Evolutionary conservation across 2,888 invertebrate genomes (phyloP), one percentile per base, ranked within the genome.

Genomic region (Eristalis tenax): DNA sequence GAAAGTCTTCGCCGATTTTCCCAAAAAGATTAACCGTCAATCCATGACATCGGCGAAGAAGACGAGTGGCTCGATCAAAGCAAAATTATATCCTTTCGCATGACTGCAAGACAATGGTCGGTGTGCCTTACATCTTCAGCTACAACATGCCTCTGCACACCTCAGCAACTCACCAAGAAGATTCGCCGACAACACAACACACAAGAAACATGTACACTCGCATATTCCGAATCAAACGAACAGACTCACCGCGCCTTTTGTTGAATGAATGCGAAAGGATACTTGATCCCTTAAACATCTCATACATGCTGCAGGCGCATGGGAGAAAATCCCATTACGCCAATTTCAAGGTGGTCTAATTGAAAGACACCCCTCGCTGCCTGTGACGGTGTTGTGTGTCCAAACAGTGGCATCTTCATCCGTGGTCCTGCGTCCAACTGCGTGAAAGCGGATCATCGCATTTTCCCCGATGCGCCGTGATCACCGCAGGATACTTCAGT

Each of bases 311-410:
- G 32, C 32, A 32, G 32, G 68, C 32, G 63, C 38, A 74, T 84
- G 65, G 56, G 71, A 84, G 75, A 75, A 84, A 84, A 84, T 84
- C 84, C 80, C 70, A 84, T 84, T 80, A 84, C 74, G 73, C 63
- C 84, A 80, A 80, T 84, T 84, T 84, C 84, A 84, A 84, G 84
- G 84, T 84, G 84, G 84, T 84, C 84, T 84, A 76, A 84, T 80
- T 80, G 80, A 80, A 75, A 80, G 61, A 15, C 70, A 68, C 76
- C 43, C 38, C 38, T 69, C 32, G 15, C 23, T 59, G 32, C 57
- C n/a, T 40, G 43, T 26, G 28, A 71, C 80, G 66, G 66, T 70
- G 50, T 18, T 50, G 50, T 84, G 69, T 80, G 61, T 66, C 69
- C 70, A 84, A 84, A 80, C 64, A 71, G 84, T 71, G 66, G 84